phyloP scores from a whole-genome alignment of 2,113 vertebrate species.

The Corythaeola cristata region DNA sequence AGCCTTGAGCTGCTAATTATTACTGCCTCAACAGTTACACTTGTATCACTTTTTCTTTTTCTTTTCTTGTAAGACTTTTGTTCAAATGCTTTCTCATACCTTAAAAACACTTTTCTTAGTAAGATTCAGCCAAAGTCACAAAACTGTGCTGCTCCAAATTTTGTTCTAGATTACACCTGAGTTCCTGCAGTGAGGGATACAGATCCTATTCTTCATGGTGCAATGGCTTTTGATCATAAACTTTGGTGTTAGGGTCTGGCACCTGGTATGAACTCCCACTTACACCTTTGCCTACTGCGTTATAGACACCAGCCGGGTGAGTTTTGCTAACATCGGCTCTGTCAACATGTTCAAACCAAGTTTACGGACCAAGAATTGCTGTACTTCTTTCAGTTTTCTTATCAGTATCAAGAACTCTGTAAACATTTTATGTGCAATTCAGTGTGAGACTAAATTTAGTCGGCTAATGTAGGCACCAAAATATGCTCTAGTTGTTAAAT shows the following conservation, averaged over 20 bases:
- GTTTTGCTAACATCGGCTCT: background rate
- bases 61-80: background rate
- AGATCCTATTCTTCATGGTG: background rate
- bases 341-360: background rate
- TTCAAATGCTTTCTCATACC: background rate
- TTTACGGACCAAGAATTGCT: background rate
- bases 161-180: background rate
- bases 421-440: background rate
- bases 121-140: background rate
- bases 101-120: background rate
- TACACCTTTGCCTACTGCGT: background rate
- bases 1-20: background rate
- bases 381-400: background rate
- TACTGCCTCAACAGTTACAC: background rate
- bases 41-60: background rate
- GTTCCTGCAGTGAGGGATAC: background rate
- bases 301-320: background rate
- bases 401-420: background rate
- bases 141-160: background rate
- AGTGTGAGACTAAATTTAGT: background rate
- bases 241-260: background rate
- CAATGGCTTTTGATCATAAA: background rate
- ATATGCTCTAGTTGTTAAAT: background rate
- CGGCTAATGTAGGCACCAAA: background rate
- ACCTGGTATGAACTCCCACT: background rate